Base-by-base conservation (phyloP, 2,888 invertebrate species). In the Drosophila nr. medialis region DNA sequence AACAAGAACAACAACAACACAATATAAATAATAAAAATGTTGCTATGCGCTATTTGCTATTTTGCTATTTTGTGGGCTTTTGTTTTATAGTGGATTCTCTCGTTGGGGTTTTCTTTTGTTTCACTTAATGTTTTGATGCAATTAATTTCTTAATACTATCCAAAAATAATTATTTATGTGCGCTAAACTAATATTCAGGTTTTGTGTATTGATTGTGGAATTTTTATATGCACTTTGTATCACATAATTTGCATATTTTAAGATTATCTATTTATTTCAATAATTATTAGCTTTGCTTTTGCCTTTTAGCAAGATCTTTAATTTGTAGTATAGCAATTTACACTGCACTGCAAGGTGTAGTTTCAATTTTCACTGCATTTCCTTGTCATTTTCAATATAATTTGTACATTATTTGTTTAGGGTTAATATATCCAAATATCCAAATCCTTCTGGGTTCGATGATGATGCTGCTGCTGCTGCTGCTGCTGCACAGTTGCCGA, bases 11-110 rank as follows among this genome's bases (percentile, higher is more conserved):
- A 10, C 27, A 55, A 38, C 38, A 55, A 55, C n/a, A 55, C 55
- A n/a, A 36, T 53, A 32, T 34, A 18, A 24, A 24, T 53, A 50
- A 36, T 49, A 51, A 42, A 80, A 71, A 69, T 74, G 66, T 78
- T 65, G 85, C 90, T 90, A 87, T 91, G 90, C 88, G 90, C 90
- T 91, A 70, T 70, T 73, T 54, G 64, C 53, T 77, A 64, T 61
- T 61, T 54, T 45, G 24, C 27, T 49, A 18, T 55, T 48, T 36
- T 66, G 64, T 13, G 27, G 51, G 53, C 13, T 50, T 54, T 54
- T 48, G 42, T 27, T 51, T 62, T 63, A 38, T 61, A 3, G 13
- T 24, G 21, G 21, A 24, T 15, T 45, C 15, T 45, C 21, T 24
- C 7, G 7, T 27, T 13, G 13, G 3, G 24, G 40, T 64, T 10